A percentile compares a stretch with the other conserved stretches of the same genome.
Evolutionary conservation across 2,113 vertebrate species (phyloP).

Genomic region (Petrocephalus microphthalmus): DNA sequence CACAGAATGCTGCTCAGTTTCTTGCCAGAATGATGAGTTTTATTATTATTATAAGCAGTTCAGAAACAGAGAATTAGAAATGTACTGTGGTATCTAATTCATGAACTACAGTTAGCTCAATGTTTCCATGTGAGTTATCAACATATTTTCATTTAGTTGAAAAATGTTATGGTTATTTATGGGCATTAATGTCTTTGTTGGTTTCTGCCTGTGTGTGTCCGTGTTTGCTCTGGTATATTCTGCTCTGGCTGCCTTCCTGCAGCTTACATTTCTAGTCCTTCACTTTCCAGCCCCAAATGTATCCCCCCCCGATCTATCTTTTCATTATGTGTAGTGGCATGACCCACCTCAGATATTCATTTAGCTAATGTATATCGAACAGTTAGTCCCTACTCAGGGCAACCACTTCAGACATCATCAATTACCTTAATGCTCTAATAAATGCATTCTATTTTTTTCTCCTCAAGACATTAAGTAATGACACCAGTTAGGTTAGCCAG

Average conservation of each 20-base stretch:
- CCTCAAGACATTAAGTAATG: conserved; percentile 6
- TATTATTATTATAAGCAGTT: background rate
- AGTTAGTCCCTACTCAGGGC: background rate
- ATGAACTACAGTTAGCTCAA: background rate
- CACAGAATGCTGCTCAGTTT: background rate
- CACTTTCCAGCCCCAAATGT: background rate
- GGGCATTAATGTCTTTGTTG: background rate
- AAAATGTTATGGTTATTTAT: background rate
- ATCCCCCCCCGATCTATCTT: background rate
- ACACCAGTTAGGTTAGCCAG: background rate
- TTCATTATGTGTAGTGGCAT: background rate
- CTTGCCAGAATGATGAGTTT: background rate
- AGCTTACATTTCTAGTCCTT: background rate
- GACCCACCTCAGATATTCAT: background rate
- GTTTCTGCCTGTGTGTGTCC: background rate
- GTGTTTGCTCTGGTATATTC: background rate
- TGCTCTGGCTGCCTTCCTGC: background rate
- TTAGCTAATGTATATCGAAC: conserved; percentile 20
- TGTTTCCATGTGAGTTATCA: background rate
- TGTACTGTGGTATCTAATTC: background rate
- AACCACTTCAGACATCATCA: conserved; percentile 2
- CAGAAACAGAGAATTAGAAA: background rate
- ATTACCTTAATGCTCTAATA: conserved; percentile 7
- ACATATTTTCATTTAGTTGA: background rate
- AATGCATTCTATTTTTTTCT: background rate